Conservation (phyloP, 35 echinoderm and acorn worm species). For the Eucidaris tribuloides region DNA sequence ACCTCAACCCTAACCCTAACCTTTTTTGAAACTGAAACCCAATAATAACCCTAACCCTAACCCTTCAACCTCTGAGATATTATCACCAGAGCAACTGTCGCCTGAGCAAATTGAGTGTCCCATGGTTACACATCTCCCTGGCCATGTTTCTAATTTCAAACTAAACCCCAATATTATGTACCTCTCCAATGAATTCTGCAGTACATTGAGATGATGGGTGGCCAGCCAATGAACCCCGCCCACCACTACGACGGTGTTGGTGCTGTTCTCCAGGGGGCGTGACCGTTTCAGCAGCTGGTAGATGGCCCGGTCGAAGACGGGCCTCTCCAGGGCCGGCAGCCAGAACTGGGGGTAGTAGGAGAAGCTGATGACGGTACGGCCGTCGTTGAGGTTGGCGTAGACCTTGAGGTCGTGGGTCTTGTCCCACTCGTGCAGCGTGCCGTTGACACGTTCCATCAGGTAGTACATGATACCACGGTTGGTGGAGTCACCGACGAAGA, state of each 20-base stretch:
- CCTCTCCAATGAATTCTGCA: slow-evolving; percentile 60
- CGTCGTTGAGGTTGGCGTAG: slow-evolving; percentile 86
- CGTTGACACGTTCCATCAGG: slow-evolving; percentile 88
- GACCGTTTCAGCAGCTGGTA: slow-evolving; percentile 51
- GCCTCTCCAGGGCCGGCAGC: slow-evolving; percentile 74
- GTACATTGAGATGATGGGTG: slow-evolving; percentile 74
- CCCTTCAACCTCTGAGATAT: too few species aligned
- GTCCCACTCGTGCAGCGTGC: slow-evolving; percentile 82
- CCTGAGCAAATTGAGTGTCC: too few species aligned
- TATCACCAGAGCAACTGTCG: too few species aligned
- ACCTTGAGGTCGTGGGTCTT: slow-evolving; percentile 90
- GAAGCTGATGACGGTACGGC: slow-evolving; percentile 65
- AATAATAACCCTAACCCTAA: too few species aligned
- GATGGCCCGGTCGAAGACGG: slow-evolving; percentile 69
- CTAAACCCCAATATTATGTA: too few species aligned
- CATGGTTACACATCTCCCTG: too few species aligned
- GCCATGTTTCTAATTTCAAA: too few species aligned
- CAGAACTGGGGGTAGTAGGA: slow-evolving; percentile 98
- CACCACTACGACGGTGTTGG: slow-evolving; percentile 74
- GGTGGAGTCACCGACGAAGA: slow-evolving; percentile 96
- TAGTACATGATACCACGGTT: slow-evolving; percentile 99
- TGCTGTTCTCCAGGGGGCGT: slow-evolving; percentile 49
- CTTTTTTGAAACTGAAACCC: too few species aligned
- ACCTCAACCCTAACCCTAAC: too few species aligned
- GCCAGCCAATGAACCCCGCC: slow-evolving; percentile 94